phyloP scores from a whole-genome alignment of 2,888 invertebrate species.

The Craniophora ligustri region DNA sequence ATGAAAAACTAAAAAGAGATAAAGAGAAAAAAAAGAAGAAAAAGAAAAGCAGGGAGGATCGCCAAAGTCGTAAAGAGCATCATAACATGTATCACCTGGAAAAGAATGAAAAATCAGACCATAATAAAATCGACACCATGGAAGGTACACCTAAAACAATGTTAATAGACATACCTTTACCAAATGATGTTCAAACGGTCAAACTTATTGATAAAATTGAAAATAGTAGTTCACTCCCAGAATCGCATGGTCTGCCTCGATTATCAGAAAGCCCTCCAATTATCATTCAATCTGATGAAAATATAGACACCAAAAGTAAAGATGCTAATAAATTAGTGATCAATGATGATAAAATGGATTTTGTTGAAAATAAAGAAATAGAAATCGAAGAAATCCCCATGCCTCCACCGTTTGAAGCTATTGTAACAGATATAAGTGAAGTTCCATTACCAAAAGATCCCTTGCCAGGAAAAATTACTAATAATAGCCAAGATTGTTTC shows the following conservation, averaged over 20 bases:
- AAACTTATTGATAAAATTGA: constrained; percentile 67
- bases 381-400: constrained; percentile 81
- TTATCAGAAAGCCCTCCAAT: constrained; percentile 90
- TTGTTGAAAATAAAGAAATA: constrained; percentile 68
- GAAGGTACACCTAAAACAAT: constrained; percentile 72
- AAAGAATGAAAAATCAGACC: constrained; percentile 73
- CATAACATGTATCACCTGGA: constrained; percentile 91
- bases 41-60: constrained; percentile 94
- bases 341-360: constrained; percentile 65
- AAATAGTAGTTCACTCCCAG: constrained; percentile 74
- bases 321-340: constrained; percentile 44
- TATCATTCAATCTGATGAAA: constrained; percentile 60
- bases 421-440: constrained; percentile 78
- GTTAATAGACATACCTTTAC: constrained; percentile 78
- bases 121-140: constrained; percentile 57
- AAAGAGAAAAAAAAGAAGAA: constrained; percentile 95
- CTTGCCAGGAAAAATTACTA: constrained; percentile 46
- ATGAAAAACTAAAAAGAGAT: constrained; percentile 86
- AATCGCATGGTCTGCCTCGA: constrained; percentile 90
- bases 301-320: constrained; percentile 57
- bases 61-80: constrained; percentile 90
- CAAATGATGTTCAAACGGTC: constrained; percentile 70
- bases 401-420: constrained; percentile 77
- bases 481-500: constrained; percentile 47
- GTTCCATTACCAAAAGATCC: constrained; percentile 74